These are phyloP conservation scores for Danio aesculapii DNA, from an alignment of 2,797 vertebrate species.

Conservation along the genomic window DNA sequence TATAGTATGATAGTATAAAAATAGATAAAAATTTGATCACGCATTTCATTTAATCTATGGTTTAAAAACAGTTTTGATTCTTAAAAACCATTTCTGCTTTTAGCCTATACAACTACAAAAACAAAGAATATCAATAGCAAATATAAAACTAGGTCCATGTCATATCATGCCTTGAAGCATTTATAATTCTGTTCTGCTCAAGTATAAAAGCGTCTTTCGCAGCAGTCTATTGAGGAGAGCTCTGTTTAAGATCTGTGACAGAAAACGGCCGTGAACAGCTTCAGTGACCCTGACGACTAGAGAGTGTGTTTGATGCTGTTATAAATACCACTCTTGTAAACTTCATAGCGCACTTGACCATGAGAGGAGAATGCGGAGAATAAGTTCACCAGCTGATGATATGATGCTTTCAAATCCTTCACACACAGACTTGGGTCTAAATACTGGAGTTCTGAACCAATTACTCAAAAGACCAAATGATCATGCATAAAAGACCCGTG, in stretches of 20 bases:
- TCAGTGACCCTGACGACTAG: slow-evolving; percentile 43
- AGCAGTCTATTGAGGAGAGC: background rate
- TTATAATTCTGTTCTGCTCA: slow-evolving; percentile 14
- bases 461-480: background rate
- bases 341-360: slow-evolving; percentile 42
- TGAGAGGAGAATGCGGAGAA: slow-evolving; percentile 38
- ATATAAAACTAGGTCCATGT: background rate
- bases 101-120: background rate
- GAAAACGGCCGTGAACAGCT: slow-evolving; percentile 24
- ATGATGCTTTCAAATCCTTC: background rate
- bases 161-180: background rate
- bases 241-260: slow-evolving; percentile 28
- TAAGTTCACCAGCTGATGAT: slow-evolving; percentile 1
- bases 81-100: too few species aligned
- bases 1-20: too few species aligned
- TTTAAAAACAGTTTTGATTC: too few species aligned
- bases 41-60: too few species aligned
- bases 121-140: background rate
- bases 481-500: background rate
- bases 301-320: slow-evolving; percentile 25
- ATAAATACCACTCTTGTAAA: slow-evolving; percentile 50
- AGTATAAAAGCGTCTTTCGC: slow-evolving; percentile 3
- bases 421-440: background rate
- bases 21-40: too few species aligned
- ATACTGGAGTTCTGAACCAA: slow-evolving; percentile 13